Evolutionary conservation across 2,113 vertebrate genomes (phyloP).

Genomic region (Dasypus novemcinctus): DNA sequence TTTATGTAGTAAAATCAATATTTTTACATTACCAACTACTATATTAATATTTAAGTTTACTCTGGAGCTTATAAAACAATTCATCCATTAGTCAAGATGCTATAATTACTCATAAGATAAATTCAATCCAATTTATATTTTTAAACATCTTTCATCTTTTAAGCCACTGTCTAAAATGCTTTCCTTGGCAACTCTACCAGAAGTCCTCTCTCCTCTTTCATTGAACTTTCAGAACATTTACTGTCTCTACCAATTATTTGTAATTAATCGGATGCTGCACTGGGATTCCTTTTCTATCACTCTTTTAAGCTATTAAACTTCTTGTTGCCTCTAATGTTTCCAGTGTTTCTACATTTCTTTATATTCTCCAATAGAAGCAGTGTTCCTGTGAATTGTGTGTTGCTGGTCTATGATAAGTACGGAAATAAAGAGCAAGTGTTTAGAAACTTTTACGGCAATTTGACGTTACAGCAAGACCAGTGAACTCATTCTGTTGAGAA

Average conservation of each 20-base stretch:
- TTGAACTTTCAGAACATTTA: not conserved
- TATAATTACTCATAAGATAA: not conserved
- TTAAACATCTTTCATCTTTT: constrained; percentile 6
- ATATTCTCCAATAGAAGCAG: not conserved
- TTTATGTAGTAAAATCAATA: not conserved
- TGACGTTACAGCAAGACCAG: not conserved
- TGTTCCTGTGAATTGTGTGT: not conserved
- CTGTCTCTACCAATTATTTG: not conserved
- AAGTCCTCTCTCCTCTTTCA: not conserved
- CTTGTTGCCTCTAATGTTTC: constrained; percentile 14
- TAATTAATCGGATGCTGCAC: not conserved
- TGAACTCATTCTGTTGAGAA: not conserved
- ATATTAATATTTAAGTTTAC: not conserved
- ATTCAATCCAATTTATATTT: not conserved
- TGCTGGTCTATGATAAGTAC: not conserved
- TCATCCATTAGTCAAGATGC: not conserved
- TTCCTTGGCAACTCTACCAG: not conserved
- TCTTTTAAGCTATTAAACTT: not conserved
- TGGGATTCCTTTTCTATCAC: not conserved
- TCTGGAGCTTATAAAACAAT: not conserved
- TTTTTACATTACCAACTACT: not conserved
- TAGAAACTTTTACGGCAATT: not conserved
- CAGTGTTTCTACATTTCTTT: constrained; percentile 26
- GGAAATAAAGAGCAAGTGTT: not conserved
- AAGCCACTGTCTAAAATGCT: not conserved